These are phyloP conservation scores for Hedychridium roseum DNA, from an alignment of 2,888 invertebrate species.

Conservation along the genomic window DNA sequence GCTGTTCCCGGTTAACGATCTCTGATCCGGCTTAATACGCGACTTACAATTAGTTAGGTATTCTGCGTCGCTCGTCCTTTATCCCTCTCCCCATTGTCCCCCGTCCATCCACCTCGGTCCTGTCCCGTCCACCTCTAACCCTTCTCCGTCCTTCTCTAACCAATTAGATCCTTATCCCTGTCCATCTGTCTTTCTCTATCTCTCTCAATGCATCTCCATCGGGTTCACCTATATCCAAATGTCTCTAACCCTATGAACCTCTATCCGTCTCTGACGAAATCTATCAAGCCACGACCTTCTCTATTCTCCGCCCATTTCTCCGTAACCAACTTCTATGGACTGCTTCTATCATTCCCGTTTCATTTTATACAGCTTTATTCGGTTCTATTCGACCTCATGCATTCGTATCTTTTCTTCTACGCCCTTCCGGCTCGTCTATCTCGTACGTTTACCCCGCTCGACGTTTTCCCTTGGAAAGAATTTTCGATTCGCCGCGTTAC, in stretches of 20 bases:
- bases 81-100: not conserved
- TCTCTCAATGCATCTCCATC: conserved; percentile 3
- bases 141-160: conserved; percentile 8
- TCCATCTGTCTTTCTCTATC: conserved; percentile 6
- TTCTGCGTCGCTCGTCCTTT: not conserved
- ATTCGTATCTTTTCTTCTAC: no score
- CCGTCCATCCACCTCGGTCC: not conserved
- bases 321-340: not conserved
- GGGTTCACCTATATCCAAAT: no score
- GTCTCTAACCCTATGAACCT: no score
- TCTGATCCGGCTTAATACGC: conserved; percentile 35
- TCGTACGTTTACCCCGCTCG: no score
- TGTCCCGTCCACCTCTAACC: not conserved
- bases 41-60: no score
- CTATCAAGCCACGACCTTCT: not conserved
- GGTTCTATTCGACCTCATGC: no score
- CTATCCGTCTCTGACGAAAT: no score
- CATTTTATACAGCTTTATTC: no score
- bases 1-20: conserved; percentile 30
- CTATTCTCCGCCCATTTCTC: not conserved
- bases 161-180: not conserved
- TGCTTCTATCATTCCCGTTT: not conserved
- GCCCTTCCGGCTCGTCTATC: no score
- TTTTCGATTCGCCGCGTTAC: no score
- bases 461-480: no score